These are phyloP conservation scores for Lordiphosa clarofinis DNA, from an alignment of 1,140 invertebrate species.

Conservation along the genomic window DNA sequence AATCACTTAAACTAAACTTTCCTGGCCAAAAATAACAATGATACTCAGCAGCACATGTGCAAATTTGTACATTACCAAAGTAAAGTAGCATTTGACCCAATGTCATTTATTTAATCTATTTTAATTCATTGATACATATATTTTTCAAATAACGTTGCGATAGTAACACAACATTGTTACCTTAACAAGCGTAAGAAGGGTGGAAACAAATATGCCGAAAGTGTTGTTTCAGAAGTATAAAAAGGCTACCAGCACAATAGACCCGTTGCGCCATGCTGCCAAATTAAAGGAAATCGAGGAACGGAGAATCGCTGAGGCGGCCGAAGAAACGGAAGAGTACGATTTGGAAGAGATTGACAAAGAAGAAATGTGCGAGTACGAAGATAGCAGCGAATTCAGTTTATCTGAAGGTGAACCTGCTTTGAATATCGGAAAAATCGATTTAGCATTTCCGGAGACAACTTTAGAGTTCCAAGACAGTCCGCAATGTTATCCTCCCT, in stretches of 20 bases:
- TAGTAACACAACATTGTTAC: constrained; percentile 34
- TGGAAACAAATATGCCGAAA: constrained; percentile 43
- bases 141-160: constrained; percentile 27
- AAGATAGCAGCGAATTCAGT: constrained; percentile 44
- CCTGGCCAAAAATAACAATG: too few species aligned
- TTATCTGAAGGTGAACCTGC: constrained; percentile 55
- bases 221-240: constrained; percentile 41
- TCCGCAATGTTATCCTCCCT: constrained; percentile 82
- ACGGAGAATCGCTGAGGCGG: not conserved
- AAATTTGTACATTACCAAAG: not conserved
- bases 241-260: constrained; percentile 19
- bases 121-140: constrained; percentile 9
- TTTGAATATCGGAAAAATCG: constrained; percentile 53
- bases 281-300: constrained; percentile 57
- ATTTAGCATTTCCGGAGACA: constrained; percentile 69
- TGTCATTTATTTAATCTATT: constrained; percentile 8
- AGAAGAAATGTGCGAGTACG: constrained; percentile 27
- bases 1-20: too few species aligned
- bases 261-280: constrained; percentile 20
- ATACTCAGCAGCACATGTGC: too few species aligned
- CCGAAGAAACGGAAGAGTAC: constrained; percentile 7
- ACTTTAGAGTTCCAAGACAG: constrained; percentile 45
- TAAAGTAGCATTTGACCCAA: not conserved
- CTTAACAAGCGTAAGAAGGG: constrained; percentile 22
- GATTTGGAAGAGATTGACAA: constrained; percentile 31